Conservation (phyloP, 1,140 invertebrate species). For the Formica selysi region DNA sequence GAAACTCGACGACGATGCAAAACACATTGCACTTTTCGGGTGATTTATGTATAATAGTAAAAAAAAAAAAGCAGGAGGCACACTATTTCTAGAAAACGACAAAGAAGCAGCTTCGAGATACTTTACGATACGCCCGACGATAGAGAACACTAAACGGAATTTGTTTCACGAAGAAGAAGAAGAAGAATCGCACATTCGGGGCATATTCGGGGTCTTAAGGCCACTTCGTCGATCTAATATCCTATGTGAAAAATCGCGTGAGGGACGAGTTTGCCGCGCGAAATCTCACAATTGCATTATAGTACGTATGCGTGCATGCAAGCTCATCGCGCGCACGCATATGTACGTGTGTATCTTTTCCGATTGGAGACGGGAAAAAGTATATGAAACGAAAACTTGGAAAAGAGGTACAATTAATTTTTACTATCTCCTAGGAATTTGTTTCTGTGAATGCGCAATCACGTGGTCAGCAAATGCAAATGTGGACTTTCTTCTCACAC, state of each 20-base stretch:
- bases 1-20: not conserved
- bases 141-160: slow-evolving; percentile 47
- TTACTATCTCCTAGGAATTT: slow-evolving; percentile 15
- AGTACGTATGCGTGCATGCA: not conserved
- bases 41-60: not conserved
- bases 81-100: not conserved
- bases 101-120: not conserved
- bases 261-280: slow-evolving; percentile 52
- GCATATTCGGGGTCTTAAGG: slow-evolving; percentile 54
- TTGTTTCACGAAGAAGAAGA: slow-evolving; percentile 24
- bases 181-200: slow-evolving; percentile 21
- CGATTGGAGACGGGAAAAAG: not conserved
- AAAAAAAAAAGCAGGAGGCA: not conserved
- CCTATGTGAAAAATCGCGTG: slow-evolving; percentile 44
- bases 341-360: slow-evolving; percentile 2
- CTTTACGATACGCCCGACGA: slow-evolving; percentile 22
- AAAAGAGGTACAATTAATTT: slow-evolving; percentile 21
- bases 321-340: no score
- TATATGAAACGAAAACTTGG: slow-evolving; percentile 37
- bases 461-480: slow-evolving; percentile 55
- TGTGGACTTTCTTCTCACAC: slow-evolving; percentile 49
- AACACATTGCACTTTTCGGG: not conserved
- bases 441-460: slow-evolving; percentile 46
- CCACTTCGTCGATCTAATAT: slow-evolving; percentile 62
- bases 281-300: slow-evolving; percentile 49